A percentile compares a stretch with the other conserved stretches of the same genome.
phyloP scores from a whole-genome alignment of 2,113 vertebrate species.

The Orcinus orca region DNA sequence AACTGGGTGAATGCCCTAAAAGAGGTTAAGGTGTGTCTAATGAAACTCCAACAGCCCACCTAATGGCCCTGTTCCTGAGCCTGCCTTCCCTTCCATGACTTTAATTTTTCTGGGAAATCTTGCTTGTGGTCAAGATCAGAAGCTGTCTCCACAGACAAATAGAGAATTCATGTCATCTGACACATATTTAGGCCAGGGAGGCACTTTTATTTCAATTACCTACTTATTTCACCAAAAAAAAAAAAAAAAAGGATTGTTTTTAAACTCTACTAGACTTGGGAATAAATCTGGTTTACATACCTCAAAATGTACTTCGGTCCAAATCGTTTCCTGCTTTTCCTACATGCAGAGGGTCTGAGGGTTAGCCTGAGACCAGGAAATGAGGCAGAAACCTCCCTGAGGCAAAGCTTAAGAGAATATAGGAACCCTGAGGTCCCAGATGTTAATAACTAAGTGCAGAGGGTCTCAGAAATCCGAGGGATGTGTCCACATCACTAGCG shows the following conservation, averaged over 20 bases:
- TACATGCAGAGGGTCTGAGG: not conserved
- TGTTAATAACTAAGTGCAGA: not conserved
- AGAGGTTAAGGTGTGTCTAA: not conserved
- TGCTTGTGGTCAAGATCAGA: not conserved
- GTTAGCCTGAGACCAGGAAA: not conserved
- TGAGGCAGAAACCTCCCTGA: not conserved
- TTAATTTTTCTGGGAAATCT: not conserved
- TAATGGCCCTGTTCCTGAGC: not conserved
- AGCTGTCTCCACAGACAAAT: not conserved
- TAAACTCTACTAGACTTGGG: not conserved
- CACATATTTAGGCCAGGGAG: not conserved
- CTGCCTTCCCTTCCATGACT: not conserved
- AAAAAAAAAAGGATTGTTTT: not conserved
- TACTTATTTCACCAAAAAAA: not conserved
- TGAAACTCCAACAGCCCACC: not conserved
- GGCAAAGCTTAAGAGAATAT: not conserved
- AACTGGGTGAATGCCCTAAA: not conserved
- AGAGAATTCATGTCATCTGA: not conserved
- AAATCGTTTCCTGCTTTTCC: not conserved
- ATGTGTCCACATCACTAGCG: not conserved
- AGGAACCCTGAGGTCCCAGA: not conserved
- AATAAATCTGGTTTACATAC: not conserved
- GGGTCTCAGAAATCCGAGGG: not conserved
- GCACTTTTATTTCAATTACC: conserved; percentile 15
- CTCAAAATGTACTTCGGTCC: not conserved